These are phyloP conservation scores for Elysia crispata DNA, from an alignment of 2,888 invertebrate species.

Conservation along the genomic window DNA sequence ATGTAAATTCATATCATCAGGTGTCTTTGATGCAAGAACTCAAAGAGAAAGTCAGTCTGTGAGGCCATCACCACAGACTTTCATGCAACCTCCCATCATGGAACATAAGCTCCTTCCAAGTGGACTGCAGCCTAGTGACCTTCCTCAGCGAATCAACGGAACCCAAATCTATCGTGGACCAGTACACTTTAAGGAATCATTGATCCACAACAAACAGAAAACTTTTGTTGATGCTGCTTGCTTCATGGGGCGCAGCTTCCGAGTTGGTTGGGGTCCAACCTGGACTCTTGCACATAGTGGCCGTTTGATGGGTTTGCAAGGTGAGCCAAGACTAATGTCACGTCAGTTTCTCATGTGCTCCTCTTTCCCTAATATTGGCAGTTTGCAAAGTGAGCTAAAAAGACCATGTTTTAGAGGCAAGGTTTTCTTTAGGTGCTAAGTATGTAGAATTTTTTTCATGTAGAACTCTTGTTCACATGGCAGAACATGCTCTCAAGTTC, in stretches of 20 bases:
- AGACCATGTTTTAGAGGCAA: too few relatives aligned
- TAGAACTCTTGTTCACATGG: too few relatives aligned
- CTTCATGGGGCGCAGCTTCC: conserved; percentile 80
- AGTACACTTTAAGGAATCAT: conserved; percentile 67
- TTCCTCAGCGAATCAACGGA: conserved; percentile 65
- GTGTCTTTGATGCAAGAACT: conserved; percentile 17
- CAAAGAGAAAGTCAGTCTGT: conserved; percentile 9
- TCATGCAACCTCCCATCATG: conserved; percentile 61
- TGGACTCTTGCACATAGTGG: conserved; percentile 80
- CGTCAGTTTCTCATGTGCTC: too few relatives aligned
- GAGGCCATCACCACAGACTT: conserved; percentile 52
- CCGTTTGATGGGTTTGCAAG: conserved; percentile 31
- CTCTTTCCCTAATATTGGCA: too few relatives aligned
- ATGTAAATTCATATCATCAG: conserved; percentile 12
- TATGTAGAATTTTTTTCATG: too few relatives aligned
- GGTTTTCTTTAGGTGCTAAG: too few relatives aligned
- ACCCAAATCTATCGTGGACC: conserved; percentile 62
- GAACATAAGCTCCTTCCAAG: conserved; percentile 68
- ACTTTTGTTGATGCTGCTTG: conserved; percentile 75
- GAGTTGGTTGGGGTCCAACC: conserved; percentile 87
- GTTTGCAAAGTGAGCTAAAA: too few relatives aligned
- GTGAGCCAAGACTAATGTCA: conserved; percentile 22
- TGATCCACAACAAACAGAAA: conserved; percentile 67
- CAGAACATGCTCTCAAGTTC: too few relatives aligned
- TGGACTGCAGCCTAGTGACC: conserved; percentile 65